Evolutionary conservation across 2,888 invertebrate species (phyloP), one percentile per base, ranked within the genome.

Genomic region (Drosophila testacea): DNA sequence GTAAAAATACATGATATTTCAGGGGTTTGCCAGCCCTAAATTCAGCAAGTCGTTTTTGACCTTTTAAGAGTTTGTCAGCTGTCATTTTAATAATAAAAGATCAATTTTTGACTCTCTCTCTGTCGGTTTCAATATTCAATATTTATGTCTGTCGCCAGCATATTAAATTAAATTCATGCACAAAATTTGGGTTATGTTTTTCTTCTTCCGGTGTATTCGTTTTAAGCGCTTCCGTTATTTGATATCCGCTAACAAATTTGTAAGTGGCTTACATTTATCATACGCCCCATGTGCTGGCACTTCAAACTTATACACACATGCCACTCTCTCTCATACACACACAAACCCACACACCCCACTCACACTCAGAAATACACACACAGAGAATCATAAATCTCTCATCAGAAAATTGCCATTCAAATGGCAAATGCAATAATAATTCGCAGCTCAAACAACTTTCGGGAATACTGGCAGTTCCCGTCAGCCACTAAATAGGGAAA

Each of bases 381-480:
- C 44, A 22, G 1, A 42, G 9, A 57, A 46, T 30, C 63, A 68
- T 77, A 76, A 76, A 68, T 69, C 65, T 82, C 57, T 38, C 59
- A 52, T 56, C 52, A 48, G 55, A 36, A 62, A 55, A 74, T 64
- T 71, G 61, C 48, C 73, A 80, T 68, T 73, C 68, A 79, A 79
- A 80, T 73, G 66, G 61, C 54, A 85, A 81, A 83, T 83, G 81
- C 86, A 85, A 85, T 81, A 86, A 81, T 81, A 81, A 80, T 77
- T 80, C 83, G 77, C 67, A 69, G 65, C 65, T 71, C 74, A 69
- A 69, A 74, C 59, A 83, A 74, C 51, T 66, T 59, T 57, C 55
- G 41, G 59, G 52, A 60, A 64, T 55, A 71, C 63, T 68, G 67
- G 42, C 48, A 22, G 22, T 48, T 48, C 32, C 32, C 48, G 32